Conservation (phyloP, 2,113 vertebrate species). For the Gorsachius goisagi region DNA sequence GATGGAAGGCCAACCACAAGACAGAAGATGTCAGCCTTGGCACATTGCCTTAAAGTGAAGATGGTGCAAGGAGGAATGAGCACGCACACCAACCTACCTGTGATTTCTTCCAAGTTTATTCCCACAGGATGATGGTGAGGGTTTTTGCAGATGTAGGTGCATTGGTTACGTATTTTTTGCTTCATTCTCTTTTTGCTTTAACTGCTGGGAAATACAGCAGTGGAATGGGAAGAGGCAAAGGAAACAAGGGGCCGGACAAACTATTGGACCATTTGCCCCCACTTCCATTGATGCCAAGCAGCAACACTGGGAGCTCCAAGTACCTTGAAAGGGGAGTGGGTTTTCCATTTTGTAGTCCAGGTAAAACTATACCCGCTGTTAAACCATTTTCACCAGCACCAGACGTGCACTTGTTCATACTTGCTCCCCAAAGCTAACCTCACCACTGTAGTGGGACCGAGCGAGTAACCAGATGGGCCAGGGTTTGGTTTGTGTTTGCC, state of each 20-base stretch:
- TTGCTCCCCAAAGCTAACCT: not conserved
- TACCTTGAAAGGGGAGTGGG: not conserved
- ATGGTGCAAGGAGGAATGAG: fast-evolving
- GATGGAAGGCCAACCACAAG: not conserved
- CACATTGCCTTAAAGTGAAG: not conserved
- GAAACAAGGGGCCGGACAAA: not conserved
- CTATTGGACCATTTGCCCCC: not conserved
- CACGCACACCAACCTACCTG: not conserved
- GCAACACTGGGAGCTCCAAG: not conserved
- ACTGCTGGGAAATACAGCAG: not conserved
- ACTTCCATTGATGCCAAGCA: not conserved
- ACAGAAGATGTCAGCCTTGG: not conserved
- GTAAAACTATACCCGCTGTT: not conserved
- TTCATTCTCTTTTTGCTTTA: not conserved
- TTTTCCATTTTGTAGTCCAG: not conserved
- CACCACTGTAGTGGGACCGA: not conserved
- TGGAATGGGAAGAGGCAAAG: not conserved
- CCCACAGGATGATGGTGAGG: not conserved
- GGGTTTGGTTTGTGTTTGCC: not conserved
- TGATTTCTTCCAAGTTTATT: not conserved
- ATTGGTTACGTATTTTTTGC: not conserved
- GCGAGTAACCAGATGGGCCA: not conserved
- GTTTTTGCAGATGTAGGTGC: not conserved
- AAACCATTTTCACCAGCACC: not conserved
- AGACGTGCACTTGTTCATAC: not conserved